Base-by-base conservation (phyloP, 1,140 invertebrate species). In the Asbolus verrucosus region DNA sequence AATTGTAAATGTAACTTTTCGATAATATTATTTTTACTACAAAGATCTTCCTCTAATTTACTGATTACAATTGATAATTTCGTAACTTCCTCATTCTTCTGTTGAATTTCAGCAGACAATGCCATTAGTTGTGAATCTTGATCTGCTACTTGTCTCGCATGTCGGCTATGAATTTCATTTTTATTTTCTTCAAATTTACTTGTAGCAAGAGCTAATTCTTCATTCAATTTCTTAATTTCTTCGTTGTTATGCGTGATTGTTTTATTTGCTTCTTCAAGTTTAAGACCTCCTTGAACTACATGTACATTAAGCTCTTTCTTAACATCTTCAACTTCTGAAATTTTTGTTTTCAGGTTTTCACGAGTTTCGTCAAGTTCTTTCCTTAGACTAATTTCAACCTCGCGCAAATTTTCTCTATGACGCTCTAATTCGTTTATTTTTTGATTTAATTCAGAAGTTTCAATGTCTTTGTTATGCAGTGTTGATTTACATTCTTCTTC, bases 161-260 rank as follows among this genome's bases (percentile, higher is more conserved):
- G 61, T 33, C 68, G 46, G 6, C 33, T 33, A n/a, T 70, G 21
- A 39, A 65, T 41, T 70, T 73, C 39, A 81, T 63, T 67, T 70
- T 72, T 68, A 43, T 41, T 83, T 74, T 77, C 66, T 15, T 86
- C 16, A 6, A 80, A 75, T 73, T 81, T 80, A 78, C 85, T 80
- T 9, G 50, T 63, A 43, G 84, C 71, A 68, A 85, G 82, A 11
- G 79, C 78, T 21, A 84, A 78, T 76, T 85, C 85, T 61, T 85
- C 81, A 65, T 81, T 82, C 59, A 81, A 70, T 73, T 81, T 75
- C 83, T 79, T 3, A 88, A 73, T 71, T 87, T 85, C 66, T 82
- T 81, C 30, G 85, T 77, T 73, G 82, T 82, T 27, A 79, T 81
- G 65, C 84, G 79, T 33, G 85, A 81, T 41, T 87, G 83, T 50